Percentiles rank a stretch among this genome's conserved stretches.
These are phyloP conservation scores for Cephus nigrinus DNA, from an alignment of 2,888 invertebrate species.

Conservation along the genomic window DNA sequence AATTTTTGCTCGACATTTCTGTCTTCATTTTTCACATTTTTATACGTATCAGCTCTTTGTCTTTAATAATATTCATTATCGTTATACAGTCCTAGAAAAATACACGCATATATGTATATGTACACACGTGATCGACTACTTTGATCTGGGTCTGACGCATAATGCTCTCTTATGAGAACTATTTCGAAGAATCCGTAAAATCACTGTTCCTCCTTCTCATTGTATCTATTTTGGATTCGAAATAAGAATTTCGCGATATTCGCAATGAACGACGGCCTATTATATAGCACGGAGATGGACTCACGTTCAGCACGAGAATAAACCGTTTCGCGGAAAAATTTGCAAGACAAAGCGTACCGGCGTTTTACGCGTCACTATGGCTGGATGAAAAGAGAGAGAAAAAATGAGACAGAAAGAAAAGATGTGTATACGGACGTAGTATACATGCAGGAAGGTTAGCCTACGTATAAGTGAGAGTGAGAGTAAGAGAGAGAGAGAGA, in stretches of 20 bases:
- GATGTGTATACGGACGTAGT: constrained; percentile 20
- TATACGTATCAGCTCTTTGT: not conserved
- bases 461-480: constrained; percentile 7
- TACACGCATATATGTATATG: too few species aligned
- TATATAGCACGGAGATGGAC: not conserved
- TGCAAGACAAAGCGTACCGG: constrained; percentile 41
- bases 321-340: constrained; percentile 40
- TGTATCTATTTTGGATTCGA: not conserved
- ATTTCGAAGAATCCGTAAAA: not conserved
- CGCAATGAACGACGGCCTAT: not conserved
- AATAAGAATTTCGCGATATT: not conserved
- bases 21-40: not conserved
- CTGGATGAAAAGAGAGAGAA: not conserved
- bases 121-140: too few species aligned
- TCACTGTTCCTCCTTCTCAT: not conserved
- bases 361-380: not conserved
- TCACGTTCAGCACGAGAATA: not conserved
- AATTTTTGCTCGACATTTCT: not conserved
- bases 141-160: not conserved
- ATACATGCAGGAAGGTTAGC: not conserved
- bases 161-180: not conserved
- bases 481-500: constrained; percentile 23
- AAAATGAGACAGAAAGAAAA: constrained; percentile 7
- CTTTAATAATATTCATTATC: not conserved
- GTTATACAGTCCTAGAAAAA: not conserved